These are phyloP conservation scores for Streblospio benedicti DNA, from an alignment of 1,140 invertebrate genomes.

Conservation along the genomic window DNA sequence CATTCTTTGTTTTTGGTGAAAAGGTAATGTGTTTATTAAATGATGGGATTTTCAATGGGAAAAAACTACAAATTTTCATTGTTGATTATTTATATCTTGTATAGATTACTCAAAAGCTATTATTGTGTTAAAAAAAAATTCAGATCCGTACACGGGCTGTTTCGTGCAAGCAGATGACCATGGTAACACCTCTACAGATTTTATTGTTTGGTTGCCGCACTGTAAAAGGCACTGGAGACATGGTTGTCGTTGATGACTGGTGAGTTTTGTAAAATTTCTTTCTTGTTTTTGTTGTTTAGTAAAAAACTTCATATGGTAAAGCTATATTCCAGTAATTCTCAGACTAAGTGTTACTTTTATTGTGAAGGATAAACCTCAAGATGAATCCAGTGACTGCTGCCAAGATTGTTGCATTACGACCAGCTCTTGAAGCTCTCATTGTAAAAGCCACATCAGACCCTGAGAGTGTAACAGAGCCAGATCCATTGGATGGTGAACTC, in stretches of 20 bases:
- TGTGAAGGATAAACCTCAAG: slow-evolving; percentile 69
- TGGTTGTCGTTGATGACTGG: slow-evolving; percentile 38
- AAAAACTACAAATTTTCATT: background rate
- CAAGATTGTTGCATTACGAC: slow-evolving; percentile 72
- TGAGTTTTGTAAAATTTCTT: slow-evolving; percentile 18
- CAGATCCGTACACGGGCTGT: slow-evolving; percentile 86
- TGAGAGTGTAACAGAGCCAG: slow-evolving; percentile 47
- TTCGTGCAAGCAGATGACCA: slow-evolving; percentile 94
- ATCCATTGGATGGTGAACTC: slow-evolving; percentile 32
- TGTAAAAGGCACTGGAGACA: slow-evolving; percentile 21
- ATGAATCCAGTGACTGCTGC: slow-evolving; percentile 72
- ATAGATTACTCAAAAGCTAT: background rate
- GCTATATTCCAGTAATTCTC: background rate
- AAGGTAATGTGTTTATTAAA: slow-evolving; percentile 55
- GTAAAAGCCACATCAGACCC: slow-evolving; percentile 69
- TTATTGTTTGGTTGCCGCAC: slow-evolving; percentile 67
- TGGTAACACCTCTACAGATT: slow-evolving; percentile 89
- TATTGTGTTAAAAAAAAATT: slow-evolving; percentile 14
- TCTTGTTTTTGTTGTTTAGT: no score
- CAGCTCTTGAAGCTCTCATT: slow-evolving; percentile 76
- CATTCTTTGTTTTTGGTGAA: slow-evolving; percentile 96
- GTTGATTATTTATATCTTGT: background rate
- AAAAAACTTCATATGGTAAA: background rate
- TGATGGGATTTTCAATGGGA: background rate
- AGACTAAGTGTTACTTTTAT: background rate